phyloP scores from a whole-genome alignment of 2,113 vertebrate species.

The Myodes glareolus region DNA sequence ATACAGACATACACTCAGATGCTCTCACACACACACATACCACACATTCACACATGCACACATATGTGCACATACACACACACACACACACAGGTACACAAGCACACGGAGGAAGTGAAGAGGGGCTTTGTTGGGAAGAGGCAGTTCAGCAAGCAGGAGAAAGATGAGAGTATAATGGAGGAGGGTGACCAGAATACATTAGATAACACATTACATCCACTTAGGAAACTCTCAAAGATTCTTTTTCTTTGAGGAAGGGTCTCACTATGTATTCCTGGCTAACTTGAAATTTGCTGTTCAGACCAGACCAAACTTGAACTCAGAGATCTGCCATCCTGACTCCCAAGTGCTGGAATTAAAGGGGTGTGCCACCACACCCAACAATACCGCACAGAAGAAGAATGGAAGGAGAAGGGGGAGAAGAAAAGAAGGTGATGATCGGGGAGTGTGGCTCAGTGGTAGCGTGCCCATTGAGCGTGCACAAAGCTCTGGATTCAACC shows the following conservation, averaged over 20 bases:
- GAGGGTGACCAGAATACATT: background rate
- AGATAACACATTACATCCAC: background rate
- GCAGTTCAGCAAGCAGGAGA: background rate
- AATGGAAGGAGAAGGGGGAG: background rate
- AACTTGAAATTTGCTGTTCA: background rate
- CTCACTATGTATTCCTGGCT: background rate
- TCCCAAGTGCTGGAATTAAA: background rate
- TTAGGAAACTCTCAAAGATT: background rate
- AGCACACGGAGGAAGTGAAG: background rate
- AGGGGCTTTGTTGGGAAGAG: background rate
- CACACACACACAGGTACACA: too few relatives aligned
- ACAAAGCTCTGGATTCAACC: background rate
- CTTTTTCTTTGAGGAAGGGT: background rate
- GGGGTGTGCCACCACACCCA: background rate
- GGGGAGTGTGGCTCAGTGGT: background rate
- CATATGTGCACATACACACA: background rate
- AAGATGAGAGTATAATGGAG: background rate
- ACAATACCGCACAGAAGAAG: background rate
- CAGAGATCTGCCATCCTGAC: background rate
- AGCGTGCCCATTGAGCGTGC: too few relatives aligned
- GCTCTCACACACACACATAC: too few relatives aligned
- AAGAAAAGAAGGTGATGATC: background rate
- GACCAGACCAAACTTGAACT: background rate
- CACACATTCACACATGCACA: too few relatives aligned
- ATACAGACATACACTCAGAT: too few relatives aligned